Evolutionary conservation across 2,113 vertebrate genomes (phyloP), one percentile per base, ranked within the genome.

Genomic region (Carollia perspicillata): DNA sequence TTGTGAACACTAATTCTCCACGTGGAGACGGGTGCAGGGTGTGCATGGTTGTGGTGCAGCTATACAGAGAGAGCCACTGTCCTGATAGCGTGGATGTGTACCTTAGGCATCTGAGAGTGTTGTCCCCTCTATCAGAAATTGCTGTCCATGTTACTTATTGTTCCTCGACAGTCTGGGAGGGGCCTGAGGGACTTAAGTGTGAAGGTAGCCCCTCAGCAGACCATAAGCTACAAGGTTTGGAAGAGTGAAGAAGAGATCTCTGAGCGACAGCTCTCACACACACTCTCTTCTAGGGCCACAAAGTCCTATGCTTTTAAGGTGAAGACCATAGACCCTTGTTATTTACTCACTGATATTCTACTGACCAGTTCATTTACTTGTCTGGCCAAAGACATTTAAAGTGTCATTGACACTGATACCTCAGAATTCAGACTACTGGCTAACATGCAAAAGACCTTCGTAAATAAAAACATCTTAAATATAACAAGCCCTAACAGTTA

Each of bases 21-120:
- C 0, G 1, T 10, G 49, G 18, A 84, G 55, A 53, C 9, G 1
- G 33, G 10, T 4, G 17, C 2, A 26, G 49, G 49, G 60, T 49
- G 3, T 0, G 0, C 7, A 35, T 37, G 13, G 60, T 12, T 8
- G 8, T 6, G 35, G 2, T 1, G 26, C 0, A 12, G 4, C 26
- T 28, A 17, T 79, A 42, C 1, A 30, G 33, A 9, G 12, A 1
- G 28, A 60, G 37, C 7, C 1, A 0, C 0, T 0, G 13, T 44
- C 35, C 0, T 4, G 0, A 3, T 0, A 1, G 28, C 11, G 17
- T 55, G 8, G n/a, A 17, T 1, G 6, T 33, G 26, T 16, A 40
- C 5, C 9, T 22, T 37, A 37, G 10, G 69, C 23, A 5, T 49
- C 16, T 14, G 37, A 44, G 4, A 18, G n/a, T 22, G 4, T 8